Evolutionary conservation across 30 jellyfish, hydroid and myxozoan genomes (phyloP).

Genomic region (Hydra vulgaris): DNA sequence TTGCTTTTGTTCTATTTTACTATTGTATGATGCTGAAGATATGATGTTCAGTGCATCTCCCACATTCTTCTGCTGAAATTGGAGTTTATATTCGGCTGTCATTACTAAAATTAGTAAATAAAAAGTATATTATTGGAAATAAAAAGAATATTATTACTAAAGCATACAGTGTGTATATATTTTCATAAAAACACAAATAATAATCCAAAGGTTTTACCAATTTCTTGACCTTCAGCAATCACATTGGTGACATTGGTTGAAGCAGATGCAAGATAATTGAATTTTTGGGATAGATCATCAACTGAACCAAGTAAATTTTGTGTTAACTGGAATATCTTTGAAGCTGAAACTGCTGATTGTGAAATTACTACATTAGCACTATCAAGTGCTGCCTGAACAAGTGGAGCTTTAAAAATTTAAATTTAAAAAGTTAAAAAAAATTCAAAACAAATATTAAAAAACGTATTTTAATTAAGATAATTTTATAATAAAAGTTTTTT

Average conservation of each 20-base stretch:
- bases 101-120: slow-evolving; percentile 28
- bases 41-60: slow-evolving; percentile 21
- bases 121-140: not conserved
- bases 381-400: slow-evolving; percentile 79
- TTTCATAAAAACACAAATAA: not conserved
- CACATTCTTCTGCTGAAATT: slow-evolving; percentile 32
- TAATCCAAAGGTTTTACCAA: slow-evolving; percentile 27
- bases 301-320: slow-evolving; percentile 30
- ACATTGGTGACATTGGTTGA: slow-evolving; percentile 50
- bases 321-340: slow-evolving; percentile 49
- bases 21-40: slow-evolving; percentile 34
- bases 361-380: slow-evolving; percentile 55
- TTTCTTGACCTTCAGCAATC: slow-evolving; percentile 42
- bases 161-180: not conserved
- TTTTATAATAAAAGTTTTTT: too few relatives aligned
- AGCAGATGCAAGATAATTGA: slow-evolving; percentile 40
- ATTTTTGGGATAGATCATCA: slow-evolving; percentile 41
- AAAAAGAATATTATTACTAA: not conserved
- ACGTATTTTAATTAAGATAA: too few relatives aligned
- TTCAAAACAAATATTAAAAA: not conserved
- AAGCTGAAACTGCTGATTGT: slow-evolving; percentile 58
- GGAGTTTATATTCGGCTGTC: slow-evolving; percentile 52
- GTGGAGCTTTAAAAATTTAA: slow-evolving; percentile 36
- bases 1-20: slow-evolving; percentile 9
- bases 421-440: too few relatives aligned